These are phyloP conservation scores for Carabus problematicus DNA, from an alignment of 2,888 invertebrate species.

Conservation along the genomic window DNA sequence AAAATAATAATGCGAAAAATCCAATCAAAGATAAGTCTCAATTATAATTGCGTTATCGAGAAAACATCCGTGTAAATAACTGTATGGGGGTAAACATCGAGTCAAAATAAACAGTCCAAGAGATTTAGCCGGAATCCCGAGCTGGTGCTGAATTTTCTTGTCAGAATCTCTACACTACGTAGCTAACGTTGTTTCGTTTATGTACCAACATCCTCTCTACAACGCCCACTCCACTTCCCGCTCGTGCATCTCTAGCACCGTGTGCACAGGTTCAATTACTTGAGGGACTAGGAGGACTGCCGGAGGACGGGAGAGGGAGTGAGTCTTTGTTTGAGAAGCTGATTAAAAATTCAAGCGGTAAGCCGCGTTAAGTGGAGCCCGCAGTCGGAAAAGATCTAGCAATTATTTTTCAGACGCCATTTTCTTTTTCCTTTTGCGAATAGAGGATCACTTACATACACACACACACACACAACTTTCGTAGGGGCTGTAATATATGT, in stretches of 20 bases:
- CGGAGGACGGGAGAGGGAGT: not conserved
- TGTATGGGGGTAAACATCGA: not conserved
- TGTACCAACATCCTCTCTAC: not conserved
- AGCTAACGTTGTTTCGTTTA: not conserved
- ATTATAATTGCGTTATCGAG: not conserved
- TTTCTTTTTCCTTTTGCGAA: not conserved
- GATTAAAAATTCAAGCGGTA: constrained; percentile 25
- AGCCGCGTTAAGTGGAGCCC: constrained; percentile 16
- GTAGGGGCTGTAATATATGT: no score
- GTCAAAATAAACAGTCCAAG: constrained; percentile 10
- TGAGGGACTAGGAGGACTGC: no score
- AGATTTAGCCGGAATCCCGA: no score
- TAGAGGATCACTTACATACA: constrained; percentile 3
- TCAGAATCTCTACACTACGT: not conserved
- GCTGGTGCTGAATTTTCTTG: no score
- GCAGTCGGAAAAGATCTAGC: constrained; percentile 9
- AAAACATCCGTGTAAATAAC: no score
- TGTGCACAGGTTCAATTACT: not conserved
- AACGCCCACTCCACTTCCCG: not conserved
- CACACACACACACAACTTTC: not conserved
- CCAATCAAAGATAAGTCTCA: constrained; percentile 30
- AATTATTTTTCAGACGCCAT: constrained; percentile 21
- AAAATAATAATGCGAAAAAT: constrained; percentile 38
- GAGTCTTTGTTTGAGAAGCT: constrained; percentile 21
- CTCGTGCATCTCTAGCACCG: not conserved